phyloP scores from a whole-genome alignment of 2,888 invertebrate species.

The Orthosia gracilis region DNA sequence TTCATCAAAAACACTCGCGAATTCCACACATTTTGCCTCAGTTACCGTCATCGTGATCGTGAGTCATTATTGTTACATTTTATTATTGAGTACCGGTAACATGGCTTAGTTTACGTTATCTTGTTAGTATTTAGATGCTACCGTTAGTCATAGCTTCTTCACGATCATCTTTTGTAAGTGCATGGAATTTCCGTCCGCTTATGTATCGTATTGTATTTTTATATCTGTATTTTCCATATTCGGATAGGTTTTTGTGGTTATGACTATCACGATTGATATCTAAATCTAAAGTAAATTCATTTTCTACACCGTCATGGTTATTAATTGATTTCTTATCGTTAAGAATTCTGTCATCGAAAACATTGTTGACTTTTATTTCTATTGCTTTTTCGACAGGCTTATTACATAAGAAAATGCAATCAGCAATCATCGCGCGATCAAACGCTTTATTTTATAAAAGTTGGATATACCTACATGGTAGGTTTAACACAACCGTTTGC shows the following conservation, averaged over 20 bases:
- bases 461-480: too few relatives aligned
- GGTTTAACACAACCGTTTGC: too few relatives aligned
- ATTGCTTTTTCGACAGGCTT: not conserved
- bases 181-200: slow-evolving; percentile 15
- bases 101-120: slow-evolving; percentile 44
- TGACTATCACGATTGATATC: not conserved
- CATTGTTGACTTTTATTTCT: not conserved
- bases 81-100: slow-evolving; percentile 44
- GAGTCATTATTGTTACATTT: slow-evolving; percentile 55
- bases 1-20: not conserved
- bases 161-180: slow-evolving; percentile 5
- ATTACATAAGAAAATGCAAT: too few relatives aligned
- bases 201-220: slow-evolving; percentile 12
- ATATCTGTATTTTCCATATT: slow-evolving; percentile 24
- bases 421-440: too few relatives aligned
- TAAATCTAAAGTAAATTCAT: not conserved
- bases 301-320: not conserved
- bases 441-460: too few relatives aligned
- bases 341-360: not conserved
- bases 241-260: slow-evolving; percentile 13
- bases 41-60: slow-evolving; percentile 7
- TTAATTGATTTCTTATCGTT: not conserved
- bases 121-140: slow-evolving; percentile 44
- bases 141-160: slow-evolving; percentile 34
- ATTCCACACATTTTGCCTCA: slow-evolving; percentile 4